A percentile compares a stretch with the other conserved stretches of the same genome.
These are phyloP conservation scores for Oedothorax gibbosus DNA, from an alignment of 1,140 invertebrate genomes.

Conservation along the genomic window DNA sequence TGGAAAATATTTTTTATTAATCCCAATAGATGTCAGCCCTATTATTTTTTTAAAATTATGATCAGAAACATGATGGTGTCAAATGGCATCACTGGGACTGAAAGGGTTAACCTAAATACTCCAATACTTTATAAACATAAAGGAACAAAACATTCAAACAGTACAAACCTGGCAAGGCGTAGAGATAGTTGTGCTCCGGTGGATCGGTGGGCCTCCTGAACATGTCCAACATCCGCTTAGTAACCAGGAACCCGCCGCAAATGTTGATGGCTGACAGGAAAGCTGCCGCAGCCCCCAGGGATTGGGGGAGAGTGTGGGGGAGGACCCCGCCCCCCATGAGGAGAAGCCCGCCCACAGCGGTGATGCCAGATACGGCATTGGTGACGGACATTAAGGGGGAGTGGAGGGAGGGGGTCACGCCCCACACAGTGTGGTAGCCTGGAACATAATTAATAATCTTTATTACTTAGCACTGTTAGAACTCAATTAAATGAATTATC, in stretches of 20 bases:
- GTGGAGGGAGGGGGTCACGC: slow-evolving; percentile 89
- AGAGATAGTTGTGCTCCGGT: slow-evolving; percentile 86
- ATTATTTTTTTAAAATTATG: too few relatives aligned
- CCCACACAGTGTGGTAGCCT: slow-evolving; percentile 92
- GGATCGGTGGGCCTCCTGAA: slow-evolving; percentile 86
- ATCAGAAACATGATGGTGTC: too few relatives aligned
- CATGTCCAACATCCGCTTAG: slow-evolving; percentile 93
- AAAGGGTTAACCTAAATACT: too few relatives aligned
- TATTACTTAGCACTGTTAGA: too few relatives aligned
- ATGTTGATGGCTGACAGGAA: slow-evolving; percentile 93
- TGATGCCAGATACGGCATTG: slow-evolving; percentile 92
- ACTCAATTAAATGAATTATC: too few relatives aligned
- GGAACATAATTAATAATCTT: not conserved
- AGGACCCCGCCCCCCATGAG: slow-evolving; percentile 83
- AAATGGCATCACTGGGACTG: too few relatives aligned
- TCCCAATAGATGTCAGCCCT: too few relatives aligned
- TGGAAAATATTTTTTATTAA: too few relatives aligned
- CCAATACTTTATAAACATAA: too few relatives aligned
- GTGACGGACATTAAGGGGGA: slow-evolving; percentile 94
- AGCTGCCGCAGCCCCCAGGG: slow-evolving; percentile 81
- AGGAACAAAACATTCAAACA: not conserved
- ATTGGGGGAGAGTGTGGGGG: slow-evolving; percentile 78
- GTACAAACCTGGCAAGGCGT: slow-evolving; percentile 77
- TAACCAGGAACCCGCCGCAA: slow-evolving; percentile 90
- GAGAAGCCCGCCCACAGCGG: slow-evolving; percentile 86